phyloP scores from a whole-genome alignment of 1,140 invertebrate genomes.

The Charaxes varanes region DNA sequence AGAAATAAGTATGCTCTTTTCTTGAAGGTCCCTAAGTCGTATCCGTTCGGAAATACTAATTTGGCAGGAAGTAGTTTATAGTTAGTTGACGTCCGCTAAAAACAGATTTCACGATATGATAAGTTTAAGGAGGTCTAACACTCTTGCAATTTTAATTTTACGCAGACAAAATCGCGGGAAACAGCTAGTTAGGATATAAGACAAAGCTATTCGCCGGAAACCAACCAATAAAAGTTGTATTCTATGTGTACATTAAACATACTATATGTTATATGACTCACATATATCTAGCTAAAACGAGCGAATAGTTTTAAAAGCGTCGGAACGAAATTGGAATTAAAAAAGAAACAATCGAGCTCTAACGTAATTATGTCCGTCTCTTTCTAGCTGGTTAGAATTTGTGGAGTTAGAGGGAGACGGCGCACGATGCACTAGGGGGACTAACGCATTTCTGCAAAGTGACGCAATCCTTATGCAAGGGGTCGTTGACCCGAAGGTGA shows the following conservation, averaged over 20 bases:
- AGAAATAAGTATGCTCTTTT: no score
- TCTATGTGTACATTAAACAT: no score
- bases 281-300: neutral
- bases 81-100: no score
- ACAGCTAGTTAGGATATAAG: neutral
- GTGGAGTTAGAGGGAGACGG: slow-evolving; percentile 17
- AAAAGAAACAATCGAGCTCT: slow-evolving; percentile 24
- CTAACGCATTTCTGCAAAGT: slow-evolving; percentile 48
- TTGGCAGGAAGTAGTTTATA: no score
- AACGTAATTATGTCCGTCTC: slow-evolving; percentile 22
- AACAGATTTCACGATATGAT: no score
- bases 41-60: no score
- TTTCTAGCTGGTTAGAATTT: no score
- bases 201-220: no score
- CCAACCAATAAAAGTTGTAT: no score
- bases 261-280: neutral
- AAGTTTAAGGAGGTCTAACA: no score
- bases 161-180: neutral
- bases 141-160: no score
- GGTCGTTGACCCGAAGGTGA: slow-evolving; percentile 48
- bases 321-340: slow-evolving; percentile 22
- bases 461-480: slow-evolving; percentile 62
- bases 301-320: slow-evolving; percentile 6
- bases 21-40: no score
- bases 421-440: slow-evolving; percentile 28